Percentiles rank a stretch among this genome's conserved stretches.
Conservation (phyloP, 2,797 vertebrate genomes). For the Syncerus caffer region DNA sequence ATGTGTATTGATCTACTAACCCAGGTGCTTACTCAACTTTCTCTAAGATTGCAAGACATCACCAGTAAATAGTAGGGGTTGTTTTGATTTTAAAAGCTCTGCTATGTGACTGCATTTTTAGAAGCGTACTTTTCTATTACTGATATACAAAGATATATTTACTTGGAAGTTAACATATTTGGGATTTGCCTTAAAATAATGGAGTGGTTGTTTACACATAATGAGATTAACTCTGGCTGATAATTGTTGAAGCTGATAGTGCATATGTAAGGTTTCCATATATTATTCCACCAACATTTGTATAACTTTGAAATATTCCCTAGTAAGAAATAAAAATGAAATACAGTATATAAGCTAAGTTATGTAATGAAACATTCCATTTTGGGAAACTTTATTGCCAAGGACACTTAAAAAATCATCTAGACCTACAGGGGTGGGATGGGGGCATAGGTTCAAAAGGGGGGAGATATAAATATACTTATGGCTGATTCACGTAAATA, state of each 20-base stretch:
- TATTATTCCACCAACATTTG: background rate
- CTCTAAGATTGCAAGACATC: background rate
- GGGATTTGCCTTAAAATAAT: background rate
- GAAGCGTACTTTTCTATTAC: background rate
- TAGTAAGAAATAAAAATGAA: background rate
- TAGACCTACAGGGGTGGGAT: background rate
- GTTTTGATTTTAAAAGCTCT: constrained; percentile 25
- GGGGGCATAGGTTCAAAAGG: background rate
- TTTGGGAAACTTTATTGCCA: background rate
- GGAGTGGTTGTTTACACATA: background rate
- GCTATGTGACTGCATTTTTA: background rate
- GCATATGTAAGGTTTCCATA: background rate
- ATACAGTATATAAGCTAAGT: background rate
- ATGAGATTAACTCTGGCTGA: background rate
- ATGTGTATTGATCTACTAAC: background rate
- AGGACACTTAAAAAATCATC: background rate
- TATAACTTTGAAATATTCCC: background rate
- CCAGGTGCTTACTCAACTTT: constrained; percentile 2
- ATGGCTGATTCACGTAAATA: background rate
- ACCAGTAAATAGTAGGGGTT: background rate
- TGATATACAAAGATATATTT: background rate
- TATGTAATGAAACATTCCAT: background rate
- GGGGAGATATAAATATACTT: background rate
- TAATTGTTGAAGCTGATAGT: background rate
- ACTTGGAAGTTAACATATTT: background rate